Conservation (phyloP, 2,888 invertebrate species). For the Bellardia pandia region DNA sequence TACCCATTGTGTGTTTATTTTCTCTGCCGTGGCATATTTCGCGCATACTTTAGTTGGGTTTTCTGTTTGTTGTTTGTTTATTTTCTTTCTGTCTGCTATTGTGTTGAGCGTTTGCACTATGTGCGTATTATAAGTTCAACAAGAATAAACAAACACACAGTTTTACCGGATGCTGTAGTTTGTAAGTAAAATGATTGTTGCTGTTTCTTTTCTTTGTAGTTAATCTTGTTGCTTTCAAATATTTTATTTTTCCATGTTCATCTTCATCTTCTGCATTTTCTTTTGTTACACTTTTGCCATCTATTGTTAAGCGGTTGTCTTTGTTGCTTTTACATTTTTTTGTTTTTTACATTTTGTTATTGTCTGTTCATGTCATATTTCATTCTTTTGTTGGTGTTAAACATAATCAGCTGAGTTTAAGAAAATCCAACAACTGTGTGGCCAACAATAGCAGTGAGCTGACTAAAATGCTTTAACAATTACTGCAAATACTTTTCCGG, state of each 20-base stretch:
- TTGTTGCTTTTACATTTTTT: neutral
- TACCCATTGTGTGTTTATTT: slow-evolving; percentile 12
- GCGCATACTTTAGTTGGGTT: neutral
- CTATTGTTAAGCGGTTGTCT: slow-evolving; percentile 22
- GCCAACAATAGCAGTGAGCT: neutral
- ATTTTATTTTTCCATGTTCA: slow-evolving; percentile 23
- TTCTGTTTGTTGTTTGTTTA: neutral
- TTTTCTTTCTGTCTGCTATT: neutral
- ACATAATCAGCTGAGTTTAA: slow-evolving; percentile 51
- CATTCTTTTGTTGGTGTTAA: slow-evolving; percentile 5
- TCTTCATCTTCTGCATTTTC: slow-evolving; percentile 41
- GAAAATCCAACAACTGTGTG: neutral
- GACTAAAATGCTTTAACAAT: too few relatives aligned
- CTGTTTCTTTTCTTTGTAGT: slow-evolving; percentile 28
- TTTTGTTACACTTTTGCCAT: slow-evolving; percentile 46
- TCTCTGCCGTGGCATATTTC: neutral
- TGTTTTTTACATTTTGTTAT: slow-evolving; percentile 21
- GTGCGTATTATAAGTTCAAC: slow-evolving; percentile 17
- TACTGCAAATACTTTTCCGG: too few relatives aligned
- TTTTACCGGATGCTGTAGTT: slow-evolving; percentile 59
- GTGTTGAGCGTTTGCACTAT: neutral
- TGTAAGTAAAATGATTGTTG: slow-evolving; percentile 49
- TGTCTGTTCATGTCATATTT: slow-evolving; percentile 59
- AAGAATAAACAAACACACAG: slow-evolving; percentile 21
- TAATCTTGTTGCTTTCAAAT: slow-evolving; percentile 54